Conservation (phyloP, 2,888 invertebrate species). For the Copidosoma aretas region DNA sequence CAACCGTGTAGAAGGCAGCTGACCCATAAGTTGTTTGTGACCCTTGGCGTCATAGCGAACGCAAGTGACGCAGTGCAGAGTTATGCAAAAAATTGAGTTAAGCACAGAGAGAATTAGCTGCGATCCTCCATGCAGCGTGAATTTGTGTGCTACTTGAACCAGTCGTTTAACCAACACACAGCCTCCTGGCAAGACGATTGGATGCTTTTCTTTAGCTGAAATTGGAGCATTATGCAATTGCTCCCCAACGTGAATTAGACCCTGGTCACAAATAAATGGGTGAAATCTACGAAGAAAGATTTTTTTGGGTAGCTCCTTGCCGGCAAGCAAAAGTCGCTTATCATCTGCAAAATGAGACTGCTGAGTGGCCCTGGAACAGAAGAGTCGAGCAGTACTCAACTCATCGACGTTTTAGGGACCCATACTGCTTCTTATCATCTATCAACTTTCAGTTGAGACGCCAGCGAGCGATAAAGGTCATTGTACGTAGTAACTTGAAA, state of each 20-base stretch:
- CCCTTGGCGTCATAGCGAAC: too few species aligned
- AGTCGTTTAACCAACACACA: neutral
- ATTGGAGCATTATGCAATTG: neutral
- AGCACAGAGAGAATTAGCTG: neutral
- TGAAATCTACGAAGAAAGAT: neutral
- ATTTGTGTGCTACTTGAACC: neutral
- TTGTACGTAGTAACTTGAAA: neutral
- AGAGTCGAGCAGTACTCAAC: too few species aligned
- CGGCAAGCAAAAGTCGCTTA: too few species aligned
- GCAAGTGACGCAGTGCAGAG: neutral
- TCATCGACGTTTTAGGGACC: too few species aligned
- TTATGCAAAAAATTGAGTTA: neutral
- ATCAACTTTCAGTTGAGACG: too few species aligned
- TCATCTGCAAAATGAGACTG: neutral
- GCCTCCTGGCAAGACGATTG: neutral
- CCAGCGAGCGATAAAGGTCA: neutral
- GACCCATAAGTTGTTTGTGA: constrained; percentile 15
- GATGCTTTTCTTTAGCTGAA: constrained; percentile 2
- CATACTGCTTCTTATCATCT: too few species aligned
- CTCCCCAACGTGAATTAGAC: constrained; percentile 11
- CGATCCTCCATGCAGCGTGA: constrained; percentile 3
- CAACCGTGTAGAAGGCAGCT: constrained; percentile 35
- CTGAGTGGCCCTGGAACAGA: neutral
- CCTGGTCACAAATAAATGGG: constrained; percentile 9
- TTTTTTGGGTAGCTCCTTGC: neutral